Evolutionary conservation across 1,140 invertebrate genomes (phyloP), one percentile per base, ranked within the genome.

Genomic region (Papilio aristodemus): DNA sequence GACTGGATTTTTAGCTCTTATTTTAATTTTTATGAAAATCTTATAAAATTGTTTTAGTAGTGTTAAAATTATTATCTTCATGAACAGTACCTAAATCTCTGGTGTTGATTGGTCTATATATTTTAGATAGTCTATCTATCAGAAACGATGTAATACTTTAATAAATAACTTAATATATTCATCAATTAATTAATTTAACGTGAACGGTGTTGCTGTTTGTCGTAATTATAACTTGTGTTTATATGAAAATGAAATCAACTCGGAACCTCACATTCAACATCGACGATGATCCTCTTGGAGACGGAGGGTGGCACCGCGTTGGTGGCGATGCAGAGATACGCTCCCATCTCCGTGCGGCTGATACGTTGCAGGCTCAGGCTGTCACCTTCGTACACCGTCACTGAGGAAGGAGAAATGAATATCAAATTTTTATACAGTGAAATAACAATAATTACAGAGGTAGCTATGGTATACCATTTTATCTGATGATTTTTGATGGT

Each of bases 291-390:
- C 79, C 96, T 93, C 92, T 97, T 97, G 86, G 96, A 97, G 76
- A 97, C 96, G 1, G 96, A 97, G 13, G 96, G 96, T 13, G 96
- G 96, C 8, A 97, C 96, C 27, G 96, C 96, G 77, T 97, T 96
- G 39, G 94, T 95, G 46, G 95, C 96, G 81, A 96, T 96, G 86
- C 96, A 96, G 19, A 96, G 93, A 92, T 96, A 96, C 62, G 95
- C 95, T n/a, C 96, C 96, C 96, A 97, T 97, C 80, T 97, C 96
- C 54, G 94, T 95, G 70, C 96, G 93, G 77, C 95, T 96, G 81
- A 97, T 96, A 92, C 95, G 95, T 77, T 95, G 95, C 79, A 97
- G 90, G 80, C 96, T 96, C 79, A 97, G 92, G 70, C 96, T 94
- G 82, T 97, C 95, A 8, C 96, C 96, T 77, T 97, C 95, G 87